A percentile compares a stretch with the other conserved stretches of the same genome.
Conservation (phyloP, 1,140 invertebrate genomes). For the Stegodyphus dumicola region DNA sequence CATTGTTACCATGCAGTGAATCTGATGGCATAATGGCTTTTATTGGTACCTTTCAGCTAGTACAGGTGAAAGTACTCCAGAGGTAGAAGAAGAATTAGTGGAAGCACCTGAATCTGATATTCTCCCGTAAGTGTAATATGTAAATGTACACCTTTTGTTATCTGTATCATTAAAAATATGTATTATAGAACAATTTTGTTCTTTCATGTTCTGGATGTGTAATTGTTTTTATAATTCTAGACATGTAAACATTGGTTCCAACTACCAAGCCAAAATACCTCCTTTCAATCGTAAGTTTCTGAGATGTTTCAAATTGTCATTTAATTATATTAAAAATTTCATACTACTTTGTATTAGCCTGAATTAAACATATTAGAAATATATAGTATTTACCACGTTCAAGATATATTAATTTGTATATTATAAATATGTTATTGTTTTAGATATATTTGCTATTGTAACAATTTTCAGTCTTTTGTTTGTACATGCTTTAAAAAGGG, state of each 20-base stretch:
- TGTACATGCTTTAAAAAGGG: too few relatives aligned
- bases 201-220: not conserved
- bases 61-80: slow-evolving; percentile 36
- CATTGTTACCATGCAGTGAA: too few relatives aligned
- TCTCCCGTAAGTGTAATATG: slow-evolving; percentile 66
- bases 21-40: too few relatives aligned
- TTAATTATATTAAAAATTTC: too few relatives aligned
- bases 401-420: too few relatives aligned
- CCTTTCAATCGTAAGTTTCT: slow-evolving; percentile 67
- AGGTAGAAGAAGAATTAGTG: slow-evolving; percentile 63
- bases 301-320: not conserved
- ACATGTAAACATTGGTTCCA: slow-evolving; percentile 90
- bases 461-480: too few relatives aligned
- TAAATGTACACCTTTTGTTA: not conserved
- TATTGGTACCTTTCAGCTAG: slow-evolving; percentile 13
- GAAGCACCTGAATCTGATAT: slow-evolving; percentile 70
- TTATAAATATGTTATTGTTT: too few relatives aligned
- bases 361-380: too few relatives aligned
- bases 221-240: slow-evolving; percentile 65
- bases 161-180: not conserved
- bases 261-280: slow-evolving; percentile 89
- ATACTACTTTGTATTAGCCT: too few relatives aligned
- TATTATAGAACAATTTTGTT: not conserved
- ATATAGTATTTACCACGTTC: too few relatives aligned
- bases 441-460: too few relatives aligned